These are phyloP conservation scores for Blennius ocellaris DNA, from an alignment of 2,113 vertebrate genomes.

Conservation along the genomic window DNA sequence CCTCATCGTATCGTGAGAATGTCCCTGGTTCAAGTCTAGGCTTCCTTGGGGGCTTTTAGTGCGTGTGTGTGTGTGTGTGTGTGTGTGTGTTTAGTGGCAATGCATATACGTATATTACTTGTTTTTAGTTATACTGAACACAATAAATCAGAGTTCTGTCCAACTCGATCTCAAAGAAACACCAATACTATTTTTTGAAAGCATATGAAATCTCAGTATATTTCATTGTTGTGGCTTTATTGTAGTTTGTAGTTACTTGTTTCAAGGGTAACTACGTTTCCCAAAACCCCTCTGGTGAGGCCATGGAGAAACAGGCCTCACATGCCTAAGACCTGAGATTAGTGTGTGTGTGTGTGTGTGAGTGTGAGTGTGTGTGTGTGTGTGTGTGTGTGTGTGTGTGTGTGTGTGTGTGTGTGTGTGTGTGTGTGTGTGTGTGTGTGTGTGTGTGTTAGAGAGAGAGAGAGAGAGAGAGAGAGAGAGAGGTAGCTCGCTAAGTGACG, in stretches of 20 bases:
- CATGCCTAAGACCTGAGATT: constrained; percentile 47
- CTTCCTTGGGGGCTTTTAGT: too few relatives aligned
- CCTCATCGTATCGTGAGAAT: too few relatives aligned
- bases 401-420: constrained; percentile 15
- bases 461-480: constrained; percentile 37
- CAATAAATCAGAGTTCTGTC: too few relatives aligned
- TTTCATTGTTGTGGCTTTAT: constrained; percentile 1
- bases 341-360: constrained; percentile 22
- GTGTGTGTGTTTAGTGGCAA: too few relatives aligned
- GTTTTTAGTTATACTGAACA: too few relatives aligned
- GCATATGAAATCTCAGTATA: not conserved
- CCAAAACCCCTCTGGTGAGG: constrained; percentile 19
- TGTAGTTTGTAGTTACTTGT: constrained; percentile 23
- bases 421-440: constrained; percentile 26
- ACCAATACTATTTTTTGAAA: too few relatives aligned
- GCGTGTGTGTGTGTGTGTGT: too few relatives aligned
- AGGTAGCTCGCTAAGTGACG: constrained; percentile 67
- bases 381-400: constrained; percentile 27
- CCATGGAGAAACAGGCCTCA: constrained; percentile 18
- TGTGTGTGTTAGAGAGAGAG: constrained; percentile 1
- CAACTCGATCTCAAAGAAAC: too few relatives aligned
- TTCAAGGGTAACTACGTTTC: constrained; percentile 26
- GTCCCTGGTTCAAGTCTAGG: too few relatives aligned
- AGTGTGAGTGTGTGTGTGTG: constrained; percentile 1
- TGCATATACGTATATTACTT: too few relatives aligned